A percentile compares a stretch with the other conserved stretches of the same genome.
Conservation (phyloP, 1,140 invertebrate genomes). For the Saccostrea glomerata region DNA sequence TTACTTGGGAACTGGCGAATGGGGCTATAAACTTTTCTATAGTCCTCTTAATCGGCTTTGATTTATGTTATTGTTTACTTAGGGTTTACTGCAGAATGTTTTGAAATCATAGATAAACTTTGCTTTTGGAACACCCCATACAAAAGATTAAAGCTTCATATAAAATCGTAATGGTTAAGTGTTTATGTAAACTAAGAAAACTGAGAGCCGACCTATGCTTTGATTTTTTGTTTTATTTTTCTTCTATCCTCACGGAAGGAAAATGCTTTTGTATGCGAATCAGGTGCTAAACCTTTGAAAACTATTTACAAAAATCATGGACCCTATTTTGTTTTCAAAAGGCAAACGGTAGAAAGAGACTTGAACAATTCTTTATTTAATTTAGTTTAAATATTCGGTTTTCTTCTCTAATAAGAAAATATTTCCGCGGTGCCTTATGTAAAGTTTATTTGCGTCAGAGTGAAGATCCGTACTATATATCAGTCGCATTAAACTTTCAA, state of each 20-base stretch:
- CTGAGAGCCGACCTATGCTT: not conserved
- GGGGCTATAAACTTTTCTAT: constrained; percentile 26
- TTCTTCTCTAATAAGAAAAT: constrained; percentile 13
- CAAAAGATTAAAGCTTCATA: constrained; percentile 38
- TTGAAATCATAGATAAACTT: constrained; percentile 39
- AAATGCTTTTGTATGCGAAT: constrained; percentile 24
- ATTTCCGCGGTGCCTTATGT: constrained; percentile 29
- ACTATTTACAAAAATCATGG: constrained; percentile 19
- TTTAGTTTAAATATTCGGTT: constrained; percentile 33
- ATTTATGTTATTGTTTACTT: constrained; percentile 43
- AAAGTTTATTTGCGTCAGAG: constrained; percentile 1
- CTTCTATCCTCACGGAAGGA: constrained; percentile 26
- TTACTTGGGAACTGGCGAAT: constrained; percentile 7
- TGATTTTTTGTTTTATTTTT: constrained; percentile 38
- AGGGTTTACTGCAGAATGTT: constrained; percentile 30
- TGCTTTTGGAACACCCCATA: constrained; percentile 25
- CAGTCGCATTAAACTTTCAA: not conserved
- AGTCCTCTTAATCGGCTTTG: constrained; percentile 36
- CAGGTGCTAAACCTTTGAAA: constrained; percentile 10
- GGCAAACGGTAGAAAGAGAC: constrained; percentile 7
- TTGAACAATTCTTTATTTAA: constrained; percentile 26
- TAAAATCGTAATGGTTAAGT: constrained; percentile 38
- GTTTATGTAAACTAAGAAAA: constrained; percentile 43
- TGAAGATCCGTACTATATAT: not conserved
- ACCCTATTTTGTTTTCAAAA: constrained; percentile 27